Percentiles rank a stretch among this genome's conserved stretches.
Evolutionary conservation across 2,113 vertebrate genomes (phyloP).

Genomic region (Pampusana beccarii): DNA sequence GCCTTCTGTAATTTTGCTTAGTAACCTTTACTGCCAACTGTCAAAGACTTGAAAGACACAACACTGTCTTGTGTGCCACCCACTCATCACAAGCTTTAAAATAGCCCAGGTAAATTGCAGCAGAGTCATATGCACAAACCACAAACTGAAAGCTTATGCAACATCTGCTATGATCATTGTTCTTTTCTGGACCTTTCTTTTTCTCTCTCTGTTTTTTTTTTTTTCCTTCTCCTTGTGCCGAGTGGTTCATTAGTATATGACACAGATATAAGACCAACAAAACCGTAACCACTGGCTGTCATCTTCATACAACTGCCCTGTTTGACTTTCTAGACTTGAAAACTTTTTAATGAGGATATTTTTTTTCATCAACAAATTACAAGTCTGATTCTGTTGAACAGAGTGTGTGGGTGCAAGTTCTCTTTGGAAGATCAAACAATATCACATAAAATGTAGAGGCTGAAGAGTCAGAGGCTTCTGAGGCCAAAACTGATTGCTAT

Average conservation of each 20-base stretch:
- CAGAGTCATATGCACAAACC: background rate
- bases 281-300: background rate
- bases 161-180: background rate
- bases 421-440: constrained; percentile 54
- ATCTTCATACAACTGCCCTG: background rate
- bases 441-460: constrained; percentile 18
- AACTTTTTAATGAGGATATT: constrained; percentile 64
- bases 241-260: constrained; percentile 36
- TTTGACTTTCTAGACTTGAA: constrained; percentile 31
- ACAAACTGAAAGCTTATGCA: background rate
- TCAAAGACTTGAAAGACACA: constrained; percentile 38
- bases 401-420: constrained; percentile 17
- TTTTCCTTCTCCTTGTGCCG: background rate
- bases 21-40: constrained; percentile 4
- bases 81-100: constrained; percentile 35
- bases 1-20: constrained; percentile 39
- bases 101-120: constrained; percentile 30
- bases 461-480: constrained; percentile 25
- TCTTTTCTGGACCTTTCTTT: background rate
- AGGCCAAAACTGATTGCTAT: constrained; percentile 12
- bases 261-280: constrained; percentile 22
- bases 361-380: background rate
- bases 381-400: constrained; percentile 4
- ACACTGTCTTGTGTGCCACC: background rate
- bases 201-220: background rate